Percentiles rank a stretch among this genome's conserved stretches.
These are phyloP conservation scores for Andrena cerasifolii DNA, from an alignment of 1,140 invertebrate genomes.

Conservation along the genomic window DNA sequence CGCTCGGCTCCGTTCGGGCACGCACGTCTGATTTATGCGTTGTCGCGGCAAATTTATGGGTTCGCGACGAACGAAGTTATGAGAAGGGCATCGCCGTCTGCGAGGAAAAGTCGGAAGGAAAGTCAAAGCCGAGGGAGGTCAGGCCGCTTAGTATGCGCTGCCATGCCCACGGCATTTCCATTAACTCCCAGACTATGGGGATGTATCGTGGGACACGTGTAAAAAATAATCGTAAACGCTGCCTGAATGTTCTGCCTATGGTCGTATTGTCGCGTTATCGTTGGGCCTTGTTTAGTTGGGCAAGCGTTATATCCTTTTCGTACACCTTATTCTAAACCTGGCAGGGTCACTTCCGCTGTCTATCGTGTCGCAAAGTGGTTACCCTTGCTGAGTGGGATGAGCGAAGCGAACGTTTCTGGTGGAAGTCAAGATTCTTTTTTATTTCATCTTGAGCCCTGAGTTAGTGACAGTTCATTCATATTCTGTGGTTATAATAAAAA, in stretches of 20 bases:
- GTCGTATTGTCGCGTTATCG: slow-evolving; percentile 21
- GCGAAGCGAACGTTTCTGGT: no score
- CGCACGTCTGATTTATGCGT: slow-evolving; percentile 67
- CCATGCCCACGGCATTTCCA: slow-evolving; percentile 47
- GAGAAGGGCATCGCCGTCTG: slow-evolving; percentile 29
- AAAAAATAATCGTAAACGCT: slow-evolving; percentile 23
- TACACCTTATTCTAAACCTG: not conserved
- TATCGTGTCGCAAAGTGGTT: no score
- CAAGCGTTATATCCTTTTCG: not conserved
- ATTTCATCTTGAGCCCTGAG: no score
- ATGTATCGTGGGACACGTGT: slow-evolving; percentile 33
- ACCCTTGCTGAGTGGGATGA: no score
- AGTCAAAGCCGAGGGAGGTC: slow-evolving; percentile 16
- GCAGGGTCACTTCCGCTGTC: no score
- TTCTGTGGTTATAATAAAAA: no score
- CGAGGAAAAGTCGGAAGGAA: slow-evolving; percentile 58
- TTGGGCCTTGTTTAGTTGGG: slow-evolving; percentile 4
- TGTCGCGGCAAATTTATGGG: slow-evolving; percentile 62
- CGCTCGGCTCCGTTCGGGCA: slow-evolving; percentile 44
- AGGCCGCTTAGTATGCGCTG: slow-evolving; percentile 47
- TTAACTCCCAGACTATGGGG: slow-evolving; percentile 28
- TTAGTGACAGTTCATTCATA: no score
- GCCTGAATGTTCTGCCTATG: not conserved
- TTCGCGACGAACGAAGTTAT: slow-evolving; percentile 48
- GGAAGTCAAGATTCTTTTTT: no score